Evolutionary conservation across 2,888 invertebrate genomes (phyloP), one percentile per base, ranked within the genome.

Genomic region (Synanthedon vespiformis): DNA sequence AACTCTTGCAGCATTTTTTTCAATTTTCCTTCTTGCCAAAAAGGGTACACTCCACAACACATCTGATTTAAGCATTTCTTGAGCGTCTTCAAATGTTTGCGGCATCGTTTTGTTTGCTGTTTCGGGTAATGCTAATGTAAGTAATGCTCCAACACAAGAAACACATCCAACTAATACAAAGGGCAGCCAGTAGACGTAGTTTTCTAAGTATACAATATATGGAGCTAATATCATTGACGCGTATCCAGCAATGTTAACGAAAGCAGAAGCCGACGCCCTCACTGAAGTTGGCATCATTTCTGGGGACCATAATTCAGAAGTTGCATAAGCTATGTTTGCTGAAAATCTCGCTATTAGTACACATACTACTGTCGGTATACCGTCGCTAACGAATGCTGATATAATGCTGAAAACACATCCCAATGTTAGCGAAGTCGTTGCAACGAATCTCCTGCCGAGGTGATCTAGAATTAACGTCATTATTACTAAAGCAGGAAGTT

Each of bases 211-310:
- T n/a, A 49, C 54, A n/a, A 57, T 53, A 27, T 55, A 57, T 14
- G 57, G 54, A 13, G 55, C 50, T 6, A 55, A 8, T 4, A 57
- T 50, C 3, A 51, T 55, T 6, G 54, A 52, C 16, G 54, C 11
- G 14, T 52, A 53, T 13, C 55, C 57, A 48, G 41, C 51, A 11
- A 54, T 54, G 40, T 55, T 53, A 40, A 55, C 48, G 1, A 52
- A 16, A 40, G 55, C 52, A 12, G 50, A 51, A 11, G 54, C 57
- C 12, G 55, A 53, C 16, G 49, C 57, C 40, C 57, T 50, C 14
- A 55, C 57, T 22, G 54, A 41, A 13, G 57, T 54, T 2, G 57
- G 55, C 41, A 57, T 27, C 40, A 55, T 16, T 52, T 57, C 57
- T 8, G 55, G 52, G n/a, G 53, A 51, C 57, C 57, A 57, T 49